phyloP scores from a whole-genome alignment of 2,113 vertebrate genomes.

The Hemichromis elongatus region DNA sequence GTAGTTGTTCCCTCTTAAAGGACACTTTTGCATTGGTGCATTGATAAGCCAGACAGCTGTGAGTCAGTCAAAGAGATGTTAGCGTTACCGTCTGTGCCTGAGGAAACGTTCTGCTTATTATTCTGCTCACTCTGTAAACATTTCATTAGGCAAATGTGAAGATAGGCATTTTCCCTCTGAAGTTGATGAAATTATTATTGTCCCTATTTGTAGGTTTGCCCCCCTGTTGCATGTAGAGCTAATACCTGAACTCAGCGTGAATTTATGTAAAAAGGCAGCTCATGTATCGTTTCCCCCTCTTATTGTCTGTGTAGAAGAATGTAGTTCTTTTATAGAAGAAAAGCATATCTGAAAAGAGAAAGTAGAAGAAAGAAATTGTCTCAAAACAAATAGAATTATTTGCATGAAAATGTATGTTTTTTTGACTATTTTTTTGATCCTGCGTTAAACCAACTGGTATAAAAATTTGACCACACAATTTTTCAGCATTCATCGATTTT shows the following conservation, averaged over 20 bases:
- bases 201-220: not conserved
- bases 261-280: not conserved
- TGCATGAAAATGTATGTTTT: not conserved
- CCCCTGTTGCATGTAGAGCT: not conserved
- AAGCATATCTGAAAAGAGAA: not conserved
- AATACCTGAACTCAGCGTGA: not conserved
- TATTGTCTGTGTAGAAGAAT: not conserved
- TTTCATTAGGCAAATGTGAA: not conserved
- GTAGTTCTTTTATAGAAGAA: not conserved
- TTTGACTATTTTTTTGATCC: not conserved
- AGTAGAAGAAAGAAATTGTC: not conserved
- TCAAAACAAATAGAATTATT: not conserved
- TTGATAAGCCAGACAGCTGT: not conserved
- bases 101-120: not conserved
- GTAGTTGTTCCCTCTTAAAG: not conserved
- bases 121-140: not conserved
- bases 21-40: not conserved
- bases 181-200: not conserved
- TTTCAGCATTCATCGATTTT: not conserved
- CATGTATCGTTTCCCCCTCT: not conserved
- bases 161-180: not conserved
- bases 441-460: not conserved
- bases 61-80: not conserved
- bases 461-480: not conserved
- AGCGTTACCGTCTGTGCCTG: not conserved